These are phyloP conservation scores for Chelon labrosus DNA, from an alignment of 2,797 vertebrate genomes.

Conservation along the genomic window DNA sequence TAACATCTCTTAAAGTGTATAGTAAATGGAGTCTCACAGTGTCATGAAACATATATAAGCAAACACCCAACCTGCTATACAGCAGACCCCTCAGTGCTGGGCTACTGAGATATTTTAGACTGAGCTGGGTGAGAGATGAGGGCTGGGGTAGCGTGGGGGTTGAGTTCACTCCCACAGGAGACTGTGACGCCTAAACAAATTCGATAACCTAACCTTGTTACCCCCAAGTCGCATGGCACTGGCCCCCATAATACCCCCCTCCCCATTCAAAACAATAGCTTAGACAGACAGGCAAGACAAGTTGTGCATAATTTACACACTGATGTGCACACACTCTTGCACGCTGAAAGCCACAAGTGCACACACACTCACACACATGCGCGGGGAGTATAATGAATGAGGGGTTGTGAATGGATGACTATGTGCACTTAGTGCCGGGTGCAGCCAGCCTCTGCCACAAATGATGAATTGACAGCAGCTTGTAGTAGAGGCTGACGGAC, in stretches of 20 bases:
- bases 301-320: slow-evolving; percentile 66
- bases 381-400: slow-evolving; percentile 73
- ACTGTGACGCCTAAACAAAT: slow-evolving; percentile 82
- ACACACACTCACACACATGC: slow-evolving; percentile 42
- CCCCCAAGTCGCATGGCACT: slow-evolving; percentile 71
- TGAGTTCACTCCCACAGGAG: slow-evolving; percentile 74
- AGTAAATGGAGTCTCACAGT: slow-evolving; percentile 55
- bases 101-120: slow-evolving; percentile 65
- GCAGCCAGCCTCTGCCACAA: slow-evolving; percentile 48
- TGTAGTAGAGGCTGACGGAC: slow-evolving; percentile 57
- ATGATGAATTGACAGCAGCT: slow-evolving; percentile 81
- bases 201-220: slow-evolving; percentile 83
- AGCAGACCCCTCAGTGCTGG: slow-evolving; percentile 41
- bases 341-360: slow-evolving; percentile 57
- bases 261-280: slow-evolving; percentile 76
- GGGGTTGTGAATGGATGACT: slow-evolving; percentile 80
- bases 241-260: slow-evolving; percentile 64
- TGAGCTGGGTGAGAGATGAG: slow-evolving; percentile 52
- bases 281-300: slow-evolving; percentile 69
- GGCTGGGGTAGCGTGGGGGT: slow-evolving; percentile 53
- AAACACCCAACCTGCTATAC: slow-evolving; percentile 58
- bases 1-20: slow-evolving; percentile 56
- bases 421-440: slow-evolving; percentile 77
- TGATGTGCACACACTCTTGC: slow-evolving; percentile 64
- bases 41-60: slow-evolving; percentile 64